Percentiles rank a stretch among this genome's conserved stretches.
Evolutionary conservation across 2,888 invertebrate genomes (phyloP).

Genomic region (Limnephilus lunatus): DNA sequence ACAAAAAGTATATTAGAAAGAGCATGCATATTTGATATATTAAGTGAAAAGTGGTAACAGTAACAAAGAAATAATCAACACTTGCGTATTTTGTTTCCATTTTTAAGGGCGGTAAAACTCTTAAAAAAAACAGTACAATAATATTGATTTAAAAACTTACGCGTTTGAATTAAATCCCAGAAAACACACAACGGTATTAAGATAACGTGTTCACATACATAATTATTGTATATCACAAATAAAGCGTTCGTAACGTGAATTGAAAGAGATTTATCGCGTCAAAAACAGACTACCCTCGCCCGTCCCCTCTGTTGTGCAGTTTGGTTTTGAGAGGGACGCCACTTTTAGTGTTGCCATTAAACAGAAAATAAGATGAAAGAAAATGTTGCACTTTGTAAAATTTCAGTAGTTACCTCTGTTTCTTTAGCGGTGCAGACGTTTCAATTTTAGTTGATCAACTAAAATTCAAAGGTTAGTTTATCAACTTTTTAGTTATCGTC

Average conservation of each 20-base stretch:
- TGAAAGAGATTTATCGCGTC: background rate
- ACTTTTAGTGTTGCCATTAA: slow-evolving; percentile 27
- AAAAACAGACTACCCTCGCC: background rate
- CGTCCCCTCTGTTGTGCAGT: background rate
- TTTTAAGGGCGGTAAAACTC: background rate
- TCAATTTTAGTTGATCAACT: too few relatives aligned
- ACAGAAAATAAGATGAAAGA: background rate
- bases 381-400: background rate
- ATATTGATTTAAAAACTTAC: background rate
- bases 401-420: background rate
- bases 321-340: slow-evolving; percentile 31
- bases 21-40: background rate
- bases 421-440: background rate
- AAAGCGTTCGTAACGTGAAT: background rate
- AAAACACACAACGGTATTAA: background rate
- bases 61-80: background rate
- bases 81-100: background rate
- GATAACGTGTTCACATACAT: background rate
- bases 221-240: background rate
- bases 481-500: too few relatives aligned
- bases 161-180: background rate
- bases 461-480: too few relatives aligned
- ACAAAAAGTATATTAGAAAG: background rate
- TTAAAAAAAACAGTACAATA: background rate
- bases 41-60: background rate